A percentile compares a stretch with the other conserved stretches of the same genome.
Evolutionary conservation across 2,888 invertebrate genomes (phyloP).

Genomic region (Meloe dianella): DNA sequence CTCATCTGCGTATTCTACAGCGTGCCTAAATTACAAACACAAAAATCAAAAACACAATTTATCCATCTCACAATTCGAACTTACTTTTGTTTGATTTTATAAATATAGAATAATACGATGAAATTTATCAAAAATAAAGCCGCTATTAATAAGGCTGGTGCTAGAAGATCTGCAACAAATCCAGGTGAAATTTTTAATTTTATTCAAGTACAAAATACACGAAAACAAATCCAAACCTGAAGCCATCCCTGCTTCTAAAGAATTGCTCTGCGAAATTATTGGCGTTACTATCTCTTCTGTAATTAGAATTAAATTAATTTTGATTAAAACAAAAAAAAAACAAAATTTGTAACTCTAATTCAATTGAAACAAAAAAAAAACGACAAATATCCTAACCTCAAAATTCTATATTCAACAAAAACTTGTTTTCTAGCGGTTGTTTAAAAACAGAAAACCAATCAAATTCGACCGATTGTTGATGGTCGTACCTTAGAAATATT

Average conservation of each 20-base stretch:
- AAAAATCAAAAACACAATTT: constrained; percentile 10
- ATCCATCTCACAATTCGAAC: constrained; percentile 25
- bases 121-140: constrained; percentile 75
- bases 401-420: background rate
- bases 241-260: background rate
- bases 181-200: background rate
- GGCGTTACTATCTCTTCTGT: background rate
- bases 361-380: background rate
- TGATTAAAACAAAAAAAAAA: background rate
- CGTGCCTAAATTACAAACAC: constrained; percentile 51
- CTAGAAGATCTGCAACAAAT: constrained; percentile 69
- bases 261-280: constrained; percentile 11
- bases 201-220: constrained; percentile 16
- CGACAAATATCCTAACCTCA: constrained; percentile 8
- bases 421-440: background rate
- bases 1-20: constrained; percentile 54
- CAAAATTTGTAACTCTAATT: background rate
- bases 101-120: constrained; percentile 75
- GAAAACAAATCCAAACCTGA: background rate
- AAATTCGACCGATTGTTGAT: background rate
- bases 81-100: constrained; percentile 74
- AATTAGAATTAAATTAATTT: background rate
- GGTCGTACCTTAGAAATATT: background rate
- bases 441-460: background rate
- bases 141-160: constrained; percentile 74